Conservation (phyloP, 1,140 invertebrate genomes). For the Holcopasites calliopsidis region DNA sequence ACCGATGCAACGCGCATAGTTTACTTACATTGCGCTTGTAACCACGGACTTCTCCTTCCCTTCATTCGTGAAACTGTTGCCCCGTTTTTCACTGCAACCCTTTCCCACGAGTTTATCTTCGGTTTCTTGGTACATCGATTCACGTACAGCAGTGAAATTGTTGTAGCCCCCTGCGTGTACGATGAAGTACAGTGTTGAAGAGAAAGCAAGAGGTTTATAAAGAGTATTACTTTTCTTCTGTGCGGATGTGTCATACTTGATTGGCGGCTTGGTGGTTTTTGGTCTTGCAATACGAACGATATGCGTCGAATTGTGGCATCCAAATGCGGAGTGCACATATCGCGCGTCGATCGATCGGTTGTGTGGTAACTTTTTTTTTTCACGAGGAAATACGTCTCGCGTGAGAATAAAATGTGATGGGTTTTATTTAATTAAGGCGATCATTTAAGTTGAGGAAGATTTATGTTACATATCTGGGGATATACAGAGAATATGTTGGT, state of each 20-base stretch:
- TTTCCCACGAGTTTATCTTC: slow-evolving; percentile 4
- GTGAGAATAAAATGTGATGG: too few species aligned
- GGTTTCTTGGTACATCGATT: not conserved
- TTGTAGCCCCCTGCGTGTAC: too few species aligned
- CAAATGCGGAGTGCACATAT: not conserved
- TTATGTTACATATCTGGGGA: too few species aligned
- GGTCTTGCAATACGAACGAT: too few species aligned
- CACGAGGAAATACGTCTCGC: too few species aligned
- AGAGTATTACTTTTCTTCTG: not conserved
- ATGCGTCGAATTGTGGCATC: too few species aligned
- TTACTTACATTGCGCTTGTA: not conserved
- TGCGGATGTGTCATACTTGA: not conserved
- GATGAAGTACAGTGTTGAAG: not conserved
- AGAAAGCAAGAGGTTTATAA: not conserved
- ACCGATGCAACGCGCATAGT: not conserved
- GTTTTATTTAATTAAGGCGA: too few species aligned
- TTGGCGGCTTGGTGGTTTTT: not conserved
- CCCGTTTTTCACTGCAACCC: too few species aligned
- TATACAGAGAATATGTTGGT: too few species aligned
- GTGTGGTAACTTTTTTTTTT: not conserved
- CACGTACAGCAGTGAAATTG: too few species aligned
- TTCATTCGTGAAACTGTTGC: too few species aligned
- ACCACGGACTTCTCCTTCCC: not conserved
- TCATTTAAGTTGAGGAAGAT: too few species aligned
- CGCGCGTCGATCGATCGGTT: not conserved